phyloP scores from a whole-genome alignment of 1,140 invertebrate genomes.

The Trachymyrmex septentrionalis region DNA sequence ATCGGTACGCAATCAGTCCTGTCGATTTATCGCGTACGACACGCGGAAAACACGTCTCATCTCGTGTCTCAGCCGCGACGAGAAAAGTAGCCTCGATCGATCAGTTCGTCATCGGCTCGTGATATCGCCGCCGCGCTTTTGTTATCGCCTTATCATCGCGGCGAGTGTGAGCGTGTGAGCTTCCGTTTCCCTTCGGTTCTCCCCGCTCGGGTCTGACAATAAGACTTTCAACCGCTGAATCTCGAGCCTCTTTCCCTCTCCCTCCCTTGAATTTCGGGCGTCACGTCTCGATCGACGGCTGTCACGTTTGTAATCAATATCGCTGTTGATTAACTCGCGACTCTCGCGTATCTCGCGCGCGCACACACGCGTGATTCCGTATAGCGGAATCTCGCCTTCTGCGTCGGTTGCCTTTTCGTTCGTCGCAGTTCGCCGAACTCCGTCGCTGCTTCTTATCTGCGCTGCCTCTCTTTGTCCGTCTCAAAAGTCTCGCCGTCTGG shows the following conservation, averaged over 20 bases:
- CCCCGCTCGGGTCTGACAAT: neutral
- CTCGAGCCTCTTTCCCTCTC: neutral
- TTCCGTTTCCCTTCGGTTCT: constrained; percentile 37
- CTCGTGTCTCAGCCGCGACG: constrained; percentile 11
- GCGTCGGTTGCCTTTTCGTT: neutral
- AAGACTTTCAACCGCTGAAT: neutral
- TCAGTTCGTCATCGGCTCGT: constrained; percentile 18
- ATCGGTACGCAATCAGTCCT: neutral
- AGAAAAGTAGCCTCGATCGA: constrained; percentile 24
- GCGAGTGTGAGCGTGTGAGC: constrained; percentile 14
- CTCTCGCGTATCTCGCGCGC: neutral
- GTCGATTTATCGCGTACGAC: constrained; percentile 60
- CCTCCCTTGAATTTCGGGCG: neutral
- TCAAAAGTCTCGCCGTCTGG: neutral
- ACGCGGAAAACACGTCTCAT: constrained; percentile 35
- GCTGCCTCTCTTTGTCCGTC: constrained; percentile 26
- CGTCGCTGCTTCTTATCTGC: constrained; percentile 18
- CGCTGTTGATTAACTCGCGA: constrained; percentile 36
- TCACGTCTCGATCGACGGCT: neutral
- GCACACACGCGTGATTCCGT: neutral
- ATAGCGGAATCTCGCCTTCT: constrained; percentile 8
- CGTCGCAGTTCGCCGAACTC: constrained; percentile 35
- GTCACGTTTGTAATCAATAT: constrained; percentile 67
- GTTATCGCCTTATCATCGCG: constrained; percentile 54
- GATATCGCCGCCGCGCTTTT: constrained; percentile 33